These are phyloP conservation scores for Coleophora flavipennella DNA, from an alignment of 2,888 invertebrate genomes.

Conservation along the genomic window DNA sequence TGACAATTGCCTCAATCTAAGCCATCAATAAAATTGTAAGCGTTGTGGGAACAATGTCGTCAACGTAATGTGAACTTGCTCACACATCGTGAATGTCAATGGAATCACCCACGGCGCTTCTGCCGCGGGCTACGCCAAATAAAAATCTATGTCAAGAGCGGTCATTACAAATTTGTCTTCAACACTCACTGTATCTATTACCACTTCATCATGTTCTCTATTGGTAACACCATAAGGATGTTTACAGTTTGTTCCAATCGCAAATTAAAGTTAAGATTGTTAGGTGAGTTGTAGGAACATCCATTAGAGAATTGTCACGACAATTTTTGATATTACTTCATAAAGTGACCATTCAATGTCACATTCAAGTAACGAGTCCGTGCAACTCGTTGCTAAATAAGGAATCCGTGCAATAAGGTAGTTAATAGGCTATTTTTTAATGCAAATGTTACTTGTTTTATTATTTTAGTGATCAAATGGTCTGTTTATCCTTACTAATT, in stretches of 20 bases:
- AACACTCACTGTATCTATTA: no score
- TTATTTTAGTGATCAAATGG: no score
- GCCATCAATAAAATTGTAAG: not conserved
- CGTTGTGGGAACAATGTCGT: constrained; percentile 6
- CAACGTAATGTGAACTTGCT: not conserved
- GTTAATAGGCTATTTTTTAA: not conserved
- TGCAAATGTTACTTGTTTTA: no score
- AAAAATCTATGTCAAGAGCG: constrained; percentile 44
- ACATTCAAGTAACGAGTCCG: not conserved
- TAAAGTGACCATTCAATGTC: constrained; percentile 5
- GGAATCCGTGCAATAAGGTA: not conserved
- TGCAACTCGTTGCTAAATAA: constrained; percentile 1
- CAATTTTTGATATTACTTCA: constrained; percentile 11
- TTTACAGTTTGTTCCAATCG: no score
- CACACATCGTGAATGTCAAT: constrained; percentile 28
- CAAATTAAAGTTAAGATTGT: constrained; percentile 1
- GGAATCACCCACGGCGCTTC: constrained; percentile 28
- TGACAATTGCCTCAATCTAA: no score
- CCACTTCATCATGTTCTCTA: no score
- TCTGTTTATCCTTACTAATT: no score
- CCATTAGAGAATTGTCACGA: constrained; percentile 36
- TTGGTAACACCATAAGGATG: no score
- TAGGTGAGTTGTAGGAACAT: constrained; percentile 17
- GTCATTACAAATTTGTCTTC: constrained; percentile 5
- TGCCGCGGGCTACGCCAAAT: constrained; percentile 30